Percentiles rank a stretch among this genome's conserved stretches.
Evolutionary conservation across 2,888 invertebrate species (phyloP).

Genomic region (Cephus nigrinus): DNA sequence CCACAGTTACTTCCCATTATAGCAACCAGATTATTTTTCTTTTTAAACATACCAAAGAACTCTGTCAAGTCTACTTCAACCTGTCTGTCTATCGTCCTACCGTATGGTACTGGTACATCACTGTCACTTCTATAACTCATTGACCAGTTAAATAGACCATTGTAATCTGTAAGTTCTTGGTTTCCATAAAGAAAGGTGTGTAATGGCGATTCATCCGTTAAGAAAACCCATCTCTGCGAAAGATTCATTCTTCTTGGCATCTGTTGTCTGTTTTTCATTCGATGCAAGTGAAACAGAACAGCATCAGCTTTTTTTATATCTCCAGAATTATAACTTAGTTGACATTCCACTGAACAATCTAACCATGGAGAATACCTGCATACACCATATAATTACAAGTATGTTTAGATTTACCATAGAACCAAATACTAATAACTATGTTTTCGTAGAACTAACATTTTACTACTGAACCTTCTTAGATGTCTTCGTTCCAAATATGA

Average conservation of each 20-base stretch:
- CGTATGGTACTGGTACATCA: slow-evolving; percentile 77
- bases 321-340: slow-evolving; percentile 69
- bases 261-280: slow-evolving; percentile 65
- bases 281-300: slow-evolving; percentile 73
- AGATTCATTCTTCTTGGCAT: slow-evolving; percentile 67
- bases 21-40: slow-evolving; percentile 67
- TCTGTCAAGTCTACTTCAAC: slow-evolving; percentile 33
- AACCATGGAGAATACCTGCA: slow-evolving; percentile 70
- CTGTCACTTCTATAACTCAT: slow-evolving; percentile 76
- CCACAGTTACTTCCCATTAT: slow-evolving; percentile 74
- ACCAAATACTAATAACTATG: background rate
- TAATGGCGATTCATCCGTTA: slow-evolving; percentile 76
- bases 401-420: background rate
- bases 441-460: slow-evolving; percentile 50
- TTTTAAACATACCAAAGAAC: slow-evolving; percentile 57
- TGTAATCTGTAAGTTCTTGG: slow-evolving; percentile 65
- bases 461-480: slow-evolving; percentile 66
- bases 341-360: slow-evolving; percentile 73
- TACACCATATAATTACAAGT: slow-evolving; percentile 19
- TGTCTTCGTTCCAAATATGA: slow-evolving; percentile 70
- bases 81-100: slow-evolving; percentile 64
- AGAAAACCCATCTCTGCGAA: slow-evolving; percentile 76
- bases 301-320: slow-evolving; percentile 72
- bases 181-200: slow-evolving; percentile 69
- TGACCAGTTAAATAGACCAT: slow-evolving; percentile 78